A percentile compares a stretch with the other conserved stretches of the same genome.
These are phyloP conservation scores for Epirrhoe alternata DNA, from an alignment of 2,888 invertebrate species.

Conservation along the genomic window DNA sequence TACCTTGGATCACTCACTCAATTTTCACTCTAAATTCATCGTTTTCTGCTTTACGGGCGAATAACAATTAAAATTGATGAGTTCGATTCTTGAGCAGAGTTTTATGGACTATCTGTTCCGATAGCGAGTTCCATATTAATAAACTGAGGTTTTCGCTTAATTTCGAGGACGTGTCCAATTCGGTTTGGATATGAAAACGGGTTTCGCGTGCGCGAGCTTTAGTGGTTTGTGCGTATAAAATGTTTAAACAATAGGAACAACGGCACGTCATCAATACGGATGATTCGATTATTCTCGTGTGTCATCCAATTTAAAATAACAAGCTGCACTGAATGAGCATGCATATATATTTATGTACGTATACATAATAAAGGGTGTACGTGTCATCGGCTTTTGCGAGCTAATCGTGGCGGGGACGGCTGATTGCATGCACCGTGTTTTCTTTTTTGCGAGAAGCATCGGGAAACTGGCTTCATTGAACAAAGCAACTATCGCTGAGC, in stretches of 20 bases:
- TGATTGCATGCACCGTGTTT: conserved; percentile 73
- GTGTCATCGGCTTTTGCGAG: conserved; percentile 72
- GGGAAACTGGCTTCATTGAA: conserved; percentile 71
- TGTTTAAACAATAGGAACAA: conserved; percentile 41
- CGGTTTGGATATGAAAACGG: conserved; percentile 21
- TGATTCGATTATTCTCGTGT: conserved; percentile 55
- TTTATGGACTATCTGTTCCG: conserved; percentile 36
- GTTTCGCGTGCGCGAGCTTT: conserved; percentile 8
- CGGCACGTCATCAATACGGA: conserved; percentile 50
- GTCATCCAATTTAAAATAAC: conserved; percentile 76
- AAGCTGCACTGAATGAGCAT: conserved; percentile 62
- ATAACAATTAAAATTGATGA: conserved; percentile 46
- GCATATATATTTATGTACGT: conserved; percentile 47
- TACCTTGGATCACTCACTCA: conserved; percentile 47
- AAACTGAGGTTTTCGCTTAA: conserved; percentile 40
- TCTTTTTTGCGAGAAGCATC: conserved; percentile 61
- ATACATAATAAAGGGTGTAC: conserved; percentile 65
- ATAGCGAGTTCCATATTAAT: conserved; percentile 43
- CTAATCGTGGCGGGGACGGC: conserved; percentile 71
- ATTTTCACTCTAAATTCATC: conserved; percentile 47
- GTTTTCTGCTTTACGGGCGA: conserved; percentile 40
- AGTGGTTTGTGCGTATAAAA: conserved; percentile 26
- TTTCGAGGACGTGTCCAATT: conserved; percentile 37
- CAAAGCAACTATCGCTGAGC: conserved; percentile 73
- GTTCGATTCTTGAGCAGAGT: conserved; percentile 39